These are phyloP conservation scores for Amblyteles armatorius DNA, from an alignment of 2,888 invertebrate genomes.

Conservation along the genomic window DNA sequence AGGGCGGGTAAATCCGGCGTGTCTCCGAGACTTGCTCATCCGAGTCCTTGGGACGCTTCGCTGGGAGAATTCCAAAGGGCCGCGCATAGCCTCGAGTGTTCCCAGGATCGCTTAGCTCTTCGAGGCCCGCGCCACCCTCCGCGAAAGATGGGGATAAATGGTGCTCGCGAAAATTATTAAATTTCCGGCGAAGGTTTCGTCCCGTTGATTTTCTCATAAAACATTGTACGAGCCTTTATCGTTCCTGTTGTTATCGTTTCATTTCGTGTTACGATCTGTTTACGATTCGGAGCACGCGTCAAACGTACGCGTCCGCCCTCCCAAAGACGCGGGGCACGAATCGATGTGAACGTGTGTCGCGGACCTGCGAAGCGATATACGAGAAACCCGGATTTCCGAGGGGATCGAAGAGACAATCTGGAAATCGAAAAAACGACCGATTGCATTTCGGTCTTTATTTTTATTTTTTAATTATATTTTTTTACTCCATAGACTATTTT, in stretches of 20 bases:
- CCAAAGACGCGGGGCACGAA: too few species aligned
- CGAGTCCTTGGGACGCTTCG: slow-evolving; percentile 37
- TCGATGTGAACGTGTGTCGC: too few species aligned
- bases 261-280: too few species aligned
- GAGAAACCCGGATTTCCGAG: neutral
- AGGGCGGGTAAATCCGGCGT: slow-evolving; percentile 7
- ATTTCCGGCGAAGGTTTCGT: slow-evolving; percentile 36
- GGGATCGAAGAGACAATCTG: neutral
- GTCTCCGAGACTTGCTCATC: slow-evolving; percentile 36
- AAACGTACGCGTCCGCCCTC: too few species aligned
- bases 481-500: too few species aligned
- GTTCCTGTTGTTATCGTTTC: too few species aligned
- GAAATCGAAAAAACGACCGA: too few species aligned
- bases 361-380: neutral
- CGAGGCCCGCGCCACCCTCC: neutral
- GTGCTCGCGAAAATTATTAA: slow-evolving; percentile 49
- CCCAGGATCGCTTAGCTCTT: slow-evolving; percentile 35
- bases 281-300: too few species aligned
- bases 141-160: slow-evolving; percentile 14
- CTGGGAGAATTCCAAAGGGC: slow-evolving; percentile 25
- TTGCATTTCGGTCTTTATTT: too few species aligned
- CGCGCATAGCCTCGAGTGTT: slow-evolving; percentile 22
- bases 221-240: neutral
- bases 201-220: neutral
- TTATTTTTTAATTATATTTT: too few species aligned